phyloP scores from a whole-genome alignment of 1,140 invertebrate genomes.

The Plutomurus gul region DNA sequence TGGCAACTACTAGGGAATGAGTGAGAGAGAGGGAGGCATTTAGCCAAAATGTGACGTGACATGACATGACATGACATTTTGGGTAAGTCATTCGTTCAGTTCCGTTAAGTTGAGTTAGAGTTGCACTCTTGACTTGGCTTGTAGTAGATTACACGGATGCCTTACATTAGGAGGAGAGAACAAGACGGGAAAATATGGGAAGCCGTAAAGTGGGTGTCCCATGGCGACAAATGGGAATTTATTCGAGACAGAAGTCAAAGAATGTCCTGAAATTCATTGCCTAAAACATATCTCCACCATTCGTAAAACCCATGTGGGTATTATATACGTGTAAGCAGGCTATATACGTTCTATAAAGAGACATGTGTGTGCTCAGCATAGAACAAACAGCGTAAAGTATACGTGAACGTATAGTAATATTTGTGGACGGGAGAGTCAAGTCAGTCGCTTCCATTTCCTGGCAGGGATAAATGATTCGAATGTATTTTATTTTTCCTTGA shows the following conservation, averaged over 20 bases:
- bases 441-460: conserved; percentile 37
- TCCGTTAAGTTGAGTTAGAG: not conserved
- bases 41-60: not conserved
- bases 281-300: too few species aligned
- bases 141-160: conserved; percentile 16
- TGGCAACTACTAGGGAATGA: too few species aligned
- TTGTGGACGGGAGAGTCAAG: not conserved
- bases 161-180: not conserved
- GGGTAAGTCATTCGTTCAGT: not conserved
- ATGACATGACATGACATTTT: not conserved
- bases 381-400: too few species aligned
- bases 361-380: too few species aligned
- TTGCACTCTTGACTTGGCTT: not conserved
- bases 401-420: too few species aligned
- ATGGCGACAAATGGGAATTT: conserved; percentile 52
- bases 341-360: not conserved
- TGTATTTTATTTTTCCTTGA: conserved; percentile 48
- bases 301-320: too few species aligned
- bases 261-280: too few species aligned
- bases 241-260: conserved; percentile 38
- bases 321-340: conserved; percentile 41
- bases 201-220: conserved; percentile 39
- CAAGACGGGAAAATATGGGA: conserved; percentile 30
- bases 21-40: not conserved
- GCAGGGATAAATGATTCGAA: conserved; percentile 49